Conservation (phyloP, 1,140 invertebrate genomes). For the Eumeta japonica region DNA sequence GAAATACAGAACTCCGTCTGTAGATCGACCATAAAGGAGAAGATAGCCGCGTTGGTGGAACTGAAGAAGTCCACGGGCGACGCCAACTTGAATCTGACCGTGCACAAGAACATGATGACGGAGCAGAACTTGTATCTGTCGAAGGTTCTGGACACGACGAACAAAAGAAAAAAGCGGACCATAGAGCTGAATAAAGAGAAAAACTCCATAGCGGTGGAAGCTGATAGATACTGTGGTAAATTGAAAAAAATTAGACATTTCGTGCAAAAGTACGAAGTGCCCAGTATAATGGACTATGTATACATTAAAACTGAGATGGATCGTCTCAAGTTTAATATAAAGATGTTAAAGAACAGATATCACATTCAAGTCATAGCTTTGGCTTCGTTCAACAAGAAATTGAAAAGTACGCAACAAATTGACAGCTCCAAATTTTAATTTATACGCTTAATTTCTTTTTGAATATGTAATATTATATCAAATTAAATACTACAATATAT, state of each 20-base stretch:
- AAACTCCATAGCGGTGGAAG: constrained; percentile 27
- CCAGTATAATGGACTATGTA: constrained; percentile 60
- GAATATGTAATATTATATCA: no score
- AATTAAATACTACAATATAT: no score
- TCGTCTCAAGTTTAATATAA: constrained; percentile 51
- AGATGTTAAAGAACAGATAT: constrained; percentile 46
- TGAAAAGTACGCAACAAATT: no score
- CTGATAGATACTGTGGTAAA: constrained; percentile 26
- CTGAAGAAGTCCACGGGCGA: constrained; percentile 55
- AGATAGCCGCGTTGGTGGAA: constrained; percentile 41
- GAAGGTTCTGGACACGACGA: constrained; percentile 29
- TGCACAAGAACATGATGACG: constrained; percentile 49
- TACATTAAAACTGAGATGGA: constrained; percentile 49
- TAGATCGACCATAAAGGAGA: constrained; percentile 43
- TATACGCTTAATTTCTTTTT: no score
- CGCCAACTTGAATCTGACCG: constrained; percentile 47
- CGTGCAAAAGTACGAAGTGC: constrained; percentile 42
- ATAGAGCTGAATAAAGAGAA: constrained; percentile 27
- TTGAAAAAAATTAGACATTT: constrained; percentile 29
- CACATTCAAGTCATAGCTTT: constrained; percentile 51
- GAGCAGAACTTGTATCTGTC: constrained; percentile 40
- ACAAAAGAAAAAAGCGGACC: constrained; percentile 23
- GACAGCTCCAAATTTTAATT: no score
- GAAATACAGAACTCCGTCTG: constrained; percentile 57
- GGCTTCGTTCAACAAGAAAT: constrained; percentile 28